A percentile compares a stretch with the other conserved stretches of the same genome.
These are phyloP conservation scores for Netelia virgata DNA, from an alignment of 2,888 invertebrate genomes.

Conservation along the genomic window DNA sequence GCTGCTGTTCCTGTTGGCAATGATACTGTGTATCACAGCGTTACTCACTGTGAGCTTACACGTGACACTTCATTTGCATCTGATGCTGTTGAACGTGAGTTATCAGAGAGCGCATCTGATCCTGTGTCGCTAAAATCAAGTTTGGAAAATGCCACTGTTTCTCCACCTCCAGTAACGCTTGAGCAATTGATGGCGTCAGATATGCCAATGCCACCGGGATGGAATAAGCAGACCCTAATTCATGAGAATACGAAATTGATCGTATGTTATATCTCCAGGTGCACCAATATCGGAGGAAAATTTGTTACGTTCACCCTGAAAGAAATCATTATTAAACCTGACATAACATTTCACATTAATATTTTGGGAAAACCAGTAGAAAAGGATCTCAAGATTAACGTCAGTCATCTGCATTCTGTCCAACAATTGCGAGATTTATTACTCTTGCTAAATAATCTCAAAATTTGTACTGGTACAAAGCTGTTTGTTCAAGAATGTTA, in stretches of 20 bases:
- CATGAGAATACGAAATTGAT: conserved; percentile 21
- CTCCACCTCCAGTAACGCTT: too few relatives aligned
- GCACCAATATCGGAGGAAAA: conserved; percentile 27
- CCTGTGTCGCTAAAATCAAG: conserved; percentile 15
- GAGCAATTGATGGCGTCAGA: too few relatives aligned
- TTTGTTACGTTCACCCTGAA: conserved; percentile 23
- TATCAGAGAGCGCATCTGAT: conserved; percentile 20
- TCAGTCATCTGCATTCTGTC: conserved; percentile 7
- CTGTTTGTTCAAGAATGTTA: conserved; percentile 17
- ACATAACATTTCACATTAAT: conserved; percentile 37
- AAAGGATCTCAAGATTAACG: conserved; percentile 18
- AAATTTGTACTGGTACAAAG: conserved; percentile 47
- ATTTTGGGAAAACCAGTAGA: conserved; percentile 39
- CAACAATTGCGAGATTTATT: conserved; percentile 41
- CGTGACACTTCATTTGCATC: not conserved
- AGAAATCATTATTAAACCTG: conserved; percentile 31
- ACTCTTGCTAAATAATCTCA: conserved; percentile 26
- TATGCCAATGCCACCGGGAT: too few relatives aligned
- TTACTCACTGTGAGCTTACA: too few relatives aligned
- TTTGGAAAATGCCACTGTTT: conserved; percentile 26
- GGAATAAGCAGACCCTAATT: too few relatives aligned
- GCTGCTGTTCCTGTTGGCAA: too few relatives aligned
- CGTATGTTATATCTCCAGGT: conserved; percentile 10
- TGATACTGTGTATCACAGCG: too few relatives aligned
- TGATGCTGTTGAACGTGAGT: not conserved